phyloP scores from a whole-genome alignment of 2,888 invertebrate genomes.

The Calameuta idolon region DNA sequence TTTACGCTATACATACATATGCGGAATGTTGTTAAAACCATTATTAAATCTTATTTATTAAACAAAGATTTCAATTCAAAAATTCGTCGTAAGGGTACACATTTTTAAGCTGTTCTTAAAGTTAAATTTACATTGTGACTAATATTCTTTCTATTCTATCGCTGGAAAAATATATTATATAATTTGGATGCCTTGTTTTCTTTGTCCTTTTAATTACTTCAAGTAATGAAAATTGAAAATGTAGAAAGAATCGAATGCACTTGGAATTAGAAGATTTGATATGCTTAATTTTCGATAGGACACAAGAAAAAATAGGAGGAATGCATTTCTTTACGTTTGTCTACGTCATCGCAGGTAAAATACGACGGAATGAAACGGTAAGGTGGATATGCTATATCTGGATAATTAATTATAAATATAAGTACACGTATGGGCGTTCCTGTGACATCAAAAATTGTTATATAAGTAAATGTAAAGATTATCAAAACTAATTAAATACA shows the following conservation, averaged over 20 bases:
- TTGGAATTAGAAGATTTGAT: neutral
- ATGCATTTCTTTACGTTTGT: neutral
- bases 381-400: neutral
- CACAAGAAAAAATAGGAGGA: neutral
- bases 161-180: neutral
- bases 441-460: neutral
- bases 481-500: neutral
- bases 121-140: neutral
- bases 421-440: neutral
- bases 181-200: neutral
- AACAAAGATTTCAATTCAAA: neutral
- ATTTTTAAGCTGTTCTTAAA: neutral
- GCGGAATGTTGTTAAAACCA: neutral
- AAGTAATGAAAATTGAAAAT: neutral
- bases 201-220: no score
- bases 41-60: neutral
- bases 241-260: neutral
- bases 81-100: neutral
- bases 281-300: neutral
- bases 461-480: neutral
- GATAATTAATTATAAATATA: neutral
- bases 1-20: neutral
- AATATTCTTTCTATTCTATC: neutral
- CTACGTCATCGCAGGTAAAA: neutral
- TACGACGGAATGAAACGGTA: neutral